These are phyloP conservation scores for Onychostruthus taczanowskii DNA, from an alignment of 2,113 vertebrate species.

Conservation along the genomic window DNA sequence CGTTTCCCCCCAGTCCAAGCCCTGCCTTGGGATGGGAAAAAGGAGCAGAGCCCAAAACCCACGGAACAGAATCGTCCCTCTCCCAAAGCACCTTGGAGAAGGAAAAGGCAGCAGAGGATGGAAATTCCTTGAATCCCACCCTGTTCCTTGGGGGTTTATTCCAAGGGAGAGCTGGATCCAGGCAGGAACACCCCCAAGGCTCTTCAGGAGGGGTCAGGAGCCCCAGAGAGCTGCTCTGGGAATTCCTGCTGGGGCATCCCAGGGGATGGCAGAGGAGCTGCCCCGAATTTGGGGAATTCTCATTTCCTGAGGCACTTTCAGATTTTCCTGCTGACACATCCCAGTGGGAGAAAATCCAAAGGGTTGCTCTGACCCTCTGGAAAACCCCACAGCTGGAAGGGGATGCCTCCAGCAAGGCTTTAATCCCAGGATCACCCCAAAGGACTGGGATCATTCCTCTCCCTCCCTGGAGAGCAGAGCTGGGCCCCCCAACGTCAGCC, in stretches of 20 bases:
- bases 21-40: not conserved
- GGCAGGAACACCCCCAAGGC: not conserved
- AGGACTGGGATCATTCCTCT: not conserved
- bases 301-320: not conserved
- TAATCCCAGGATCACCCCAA: not conserved
- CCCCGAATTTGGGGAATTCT: not conserved
- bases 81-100: not conserved
- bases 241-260: not conserved
- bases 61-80: accelerated
- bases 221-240: not conserved
- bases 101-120: not conserved
- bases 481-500: not conserved
- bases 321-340: too few relatives aligned
- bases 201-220: not conserved
- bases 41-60: not conserved
- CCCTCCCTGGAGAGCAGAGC: not conserved
- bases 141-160: accelerated
- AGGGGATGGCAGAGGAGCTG: not conserved
- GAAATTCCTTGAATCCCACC: not conserved
- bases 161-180: not conserved
- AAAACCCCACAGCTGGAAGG: accelerated
- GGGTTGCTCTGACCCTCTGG: not conserved
- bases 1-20: not conserved
- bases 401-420: not conserved
- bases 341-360: accelerated